Base-by-base conservation (phyloP, 2,113 vertebrate genomes). In the Microcebus griseorufus region DNA sequence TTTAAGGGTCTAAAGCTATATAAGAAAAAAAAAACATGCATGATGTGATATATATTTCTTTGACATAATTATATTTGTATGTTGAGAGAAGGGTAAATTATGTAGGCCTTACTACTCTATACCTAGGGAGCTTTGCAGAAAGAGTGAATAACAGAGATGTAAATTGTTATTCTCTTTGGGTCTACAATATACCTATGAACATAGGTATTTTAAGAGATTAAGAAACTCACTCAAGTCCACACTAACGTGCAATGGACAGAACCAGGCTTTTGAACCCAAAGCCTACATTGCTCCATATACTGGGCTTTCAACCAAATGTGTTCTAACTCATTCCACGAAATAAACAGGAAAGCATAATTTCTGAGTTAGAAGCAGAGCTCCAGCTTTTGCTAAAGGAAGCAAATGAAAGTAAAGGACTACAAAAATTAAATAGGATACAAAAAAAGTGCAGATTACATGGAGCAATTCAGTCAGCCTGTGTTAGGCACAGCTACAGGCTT, bases 371-470 rank as follows among this genome's bases (percentile, higher is more conserved):
- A 39, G n/a, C 12, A 79, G 14, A 51, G 14, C 17, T 39, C 2
- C 62, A 27, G 16, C 6, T 62, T 5, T 93, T 82, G 48, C 18
- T 67, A 88, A 82, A 84, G 5, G 9, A 70, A 76, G 73, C 88
- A 22, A 65, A 88, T 34, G 29, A 90, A 25, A 79, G 14, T 9
- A 4, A 9, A 58, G 14, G 29, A 65, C 11, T 32, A 72, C 32
- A 76, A 80, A 75, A 76, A 62, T n/a, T 32, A 64, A 23, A 67
- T 58, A 58, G 34, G 88, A 92, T 86, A 67, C 27, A 96, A 94
- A 65, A 92, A 76, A 20, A 76, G 4, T 23, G 8, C 6, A 45
- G 45, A 62, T 62, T 82, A 29, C 88, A 92, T 16, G 32, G 14
- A 42, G 25, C 2, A 89, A 82, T 62, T 34, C 14, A 75, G 34